Conservation (phyloP, 1,140 invertebrate species). For the Armadillidium nasatum region DNA sequence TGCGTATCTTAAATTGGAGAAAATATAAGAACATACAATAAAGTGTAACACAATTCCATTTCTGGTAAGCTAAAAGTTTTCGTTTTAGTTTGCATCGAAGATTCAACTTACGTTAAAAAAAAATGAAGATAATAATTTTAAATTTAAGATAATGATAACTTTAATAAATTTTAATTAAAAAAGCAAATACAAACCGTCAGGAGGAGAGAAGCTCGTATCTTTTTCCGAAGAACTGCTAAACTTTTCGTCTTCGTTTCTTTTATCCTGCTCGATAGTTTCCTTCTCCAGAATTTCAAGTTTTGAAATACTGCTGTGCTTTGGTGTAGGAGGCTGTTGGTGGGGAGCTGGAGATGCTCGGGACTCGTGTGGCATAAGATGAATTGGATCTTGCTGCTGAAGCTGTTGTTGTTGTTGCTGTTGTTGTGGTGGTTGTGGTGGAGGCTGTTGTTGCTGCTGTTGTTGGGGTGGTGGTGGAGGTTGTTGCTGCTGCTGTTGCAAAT, state of each 20-base stretch:
- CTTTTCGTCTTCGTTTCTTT: slow-evolving; percentile 37
- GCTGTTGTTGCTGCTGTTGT: slow-evolving; percentile 25
- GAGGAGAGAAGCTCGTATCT: slow-evolving; percentile 29
- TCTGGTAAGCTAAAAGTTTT: no score
- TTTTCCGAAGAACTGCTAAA: slow-evolving; percentile 39
- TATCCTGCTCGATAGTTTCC: slow-evolving; percentile 17
- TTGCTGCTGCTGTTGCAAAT: not conserved
- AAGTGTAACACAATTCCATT: not conserved
- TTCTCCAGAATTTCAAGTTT: slow-evolving; percentile 17
- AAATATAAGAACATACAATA: slow-evolving; percentile 14
- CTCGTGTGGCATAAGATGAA: not conserved
- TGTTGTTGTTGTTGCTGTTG: slow-evolving; percentile 29
- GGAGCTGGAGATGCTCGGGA: not conserved
- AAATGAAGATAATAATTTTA: no score
- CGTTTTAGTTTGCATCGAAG: no score
- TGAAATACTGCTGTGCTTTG: not conserved
- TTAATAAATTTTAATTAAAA: no score
- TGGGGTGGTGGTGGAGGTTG: not conserved
- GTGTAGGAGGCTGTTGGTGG: slow-evolving; percentile 4
- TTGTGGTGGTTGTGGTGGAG: slow-evolving; percentile 27
- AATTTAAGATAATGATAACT: no score
- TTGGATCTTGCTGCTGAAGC: slow-evolving; percentile 13
- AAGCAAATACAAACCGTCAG: slow-evolving; percentile 29
- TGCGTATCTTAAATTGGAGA: not conserved
- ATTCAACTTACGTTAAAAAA: no score